Base-by-base conservation (phyloP, 2,888 invertebrate species). In the Tachina lurida region DNA sequence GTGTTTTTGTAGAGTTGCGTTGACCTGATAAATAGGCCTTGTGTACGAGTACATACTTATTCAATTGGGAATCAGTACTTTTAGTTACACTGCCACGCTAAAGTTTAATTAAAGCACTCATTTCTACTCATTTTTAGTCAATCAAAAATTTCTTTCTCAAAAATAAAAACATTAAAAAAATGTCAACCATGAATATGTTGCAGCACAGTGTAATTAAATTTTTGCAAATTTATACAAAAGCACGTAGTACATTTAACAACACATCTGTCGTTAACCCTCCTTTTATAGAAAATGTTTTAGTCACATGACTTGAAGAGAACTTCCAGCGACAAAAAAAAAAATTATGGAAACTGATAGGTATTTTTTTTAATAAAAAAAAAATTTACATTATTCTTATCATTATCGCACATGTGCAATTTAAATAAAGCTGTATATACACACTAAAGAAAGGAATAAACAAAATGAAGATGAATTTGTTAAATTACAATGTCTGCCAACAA, bases 261-360 rank as follows among this genome's bases (percentile, higher is more conserved):
- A 52, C 15, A 41, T 68, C 41, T 22, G 12, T 52, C n/a, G 15
- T n/a, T 41, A 52, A 15, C 2, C 49, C n/a, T 10, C 5, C 47
- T 41, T 74, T 56, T 41, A 19, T 41, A 49, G 19, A 68, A 65
- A 49, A 13, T 56, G 22, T 62, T 76, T 71, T 15, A 81, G 73
- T 81, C 81, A 85, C 84, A 85, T 85, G 84, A 81, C 68, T 81
- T 74, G 10, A 56, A 67, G 56, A 54, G 22, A 19, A 58, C n/a
- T 58, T 56, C 3, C 4, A 52, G 43, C n/a, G 3, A 54, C 52
- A 67, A 49, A 70, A 43, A 19, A n/a, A 56, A 58, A 31, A 41
- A 58, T 67, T 67, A 39, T 56, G 71, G 10, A 68, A 67, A 39
- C n/a, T 62, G 62, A 74, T 73, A 71, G 3, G 22, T 19, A 19